phyloP scores from a whole-genome alignment of 2,113 vertebrate genomes.

The Antechinus stuartii region DNA sequence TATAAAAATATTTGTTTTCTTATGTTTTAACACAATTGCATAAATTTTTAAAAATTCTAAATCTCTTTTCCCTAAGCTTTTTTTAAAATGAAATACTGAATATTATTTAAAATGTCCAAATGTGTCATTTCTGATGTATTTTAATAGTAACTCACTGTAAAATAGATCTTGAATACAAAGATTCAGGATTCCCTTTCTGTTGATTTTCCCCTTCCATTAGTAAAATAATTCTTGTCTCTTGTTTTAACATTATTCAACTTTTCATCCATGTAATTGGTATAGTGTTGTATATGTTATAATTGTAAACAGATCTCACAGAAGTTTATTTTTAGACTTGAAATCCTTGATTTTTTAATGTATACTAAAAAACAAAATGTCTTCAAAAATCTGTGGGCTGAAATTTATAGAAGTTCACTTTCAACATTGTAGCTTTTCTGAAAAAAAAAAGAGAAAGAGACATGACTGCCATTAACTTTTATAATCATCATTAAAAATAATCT shows the following conservation, averaged over 20 bases:
- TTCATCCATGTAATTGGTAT: background rate
- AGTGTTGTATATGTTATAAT: background rate
- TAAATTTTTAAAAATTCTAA: background rate
- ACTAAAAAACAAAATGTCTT: background rate
- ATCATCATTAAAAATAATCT: background rate
- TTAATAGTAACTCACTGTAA: background rate
- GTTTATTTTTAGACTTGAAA: background rate
- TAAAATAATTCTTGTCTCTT: background rate
- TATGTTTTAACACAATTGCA: background rate
- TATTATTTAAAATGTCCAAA: background rate
- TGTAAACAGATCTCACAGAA: background rate
- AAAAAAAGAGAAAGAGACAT: background rate
- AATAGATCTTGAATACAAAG: background rate
- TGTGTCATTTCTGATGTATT: background rate
- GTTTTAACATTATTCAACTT: background rate
- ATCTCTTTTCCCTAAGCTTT: background rate
- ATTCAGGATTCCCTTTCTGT: background rate
- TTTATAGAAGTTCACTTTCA: background rate
- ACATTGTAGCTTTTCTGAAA: no score
- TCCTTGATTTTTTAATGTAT: background rate
- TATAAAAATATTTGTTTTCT: background rate
- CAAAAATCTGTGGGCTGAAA: background rate
- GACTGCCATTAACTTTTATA: background rate
- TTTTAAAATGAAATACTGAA: background rate
- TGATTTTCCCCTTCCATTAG: background rate